Conservation (phyloP, 2,888 invertebrate genomes). For the Stomorhina lunata region DNA sequence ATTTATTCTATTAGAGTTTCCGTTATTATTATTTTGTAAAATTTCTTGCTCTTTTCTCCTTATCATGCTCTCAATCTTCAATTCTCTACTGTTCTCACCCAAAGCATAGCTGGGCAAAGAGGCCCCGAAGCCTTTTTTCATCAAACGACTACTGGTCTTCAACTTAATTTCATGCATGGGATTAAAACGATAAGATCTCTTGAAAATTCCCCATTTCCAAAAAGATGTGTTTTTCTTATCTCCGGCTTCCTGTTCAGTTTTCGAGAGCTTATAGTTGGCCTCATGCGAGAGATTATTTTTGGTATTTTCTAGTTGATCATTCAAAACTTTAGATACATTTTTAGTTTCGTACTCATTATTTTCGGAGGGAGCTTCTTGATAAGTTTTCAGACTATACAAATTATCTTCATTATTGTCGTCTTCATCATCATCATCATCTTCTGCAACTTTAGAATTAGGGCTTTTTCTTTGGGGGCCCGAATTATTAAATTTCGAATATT, state of each 20-base stretch:
- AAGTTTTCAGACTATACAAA: no score
- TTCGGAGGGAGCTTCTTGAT: no score
- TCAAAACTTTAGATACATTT: no score
- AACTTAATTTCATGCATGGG: conserved; percentile 76
- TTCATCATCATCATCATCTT: no score
- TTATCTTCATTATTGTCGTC: no score
- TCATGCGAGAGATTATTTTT: conserved; percentile 78
- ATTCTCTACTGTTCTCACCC: conserved; percentile 64
- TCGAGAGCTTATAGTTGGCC: conserved; percentile 79
- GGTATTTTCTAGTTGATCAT: conserved; percentile 69
- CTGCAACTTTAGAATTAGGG: no score
- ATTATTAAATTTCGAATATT: no score
- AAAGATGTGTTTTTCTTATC: conserved; percentile 64
- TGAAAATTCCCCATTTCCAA: conserved; percentile 43
- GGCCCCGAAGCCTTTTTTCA: conserved; percentile 75
- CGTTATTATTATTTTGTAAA: neutral
- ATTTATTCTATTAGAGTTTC: neutral
- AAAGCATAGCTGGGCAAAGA: conserved; percentile 75
- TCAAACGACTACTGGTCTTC: conserved; percentile 76
- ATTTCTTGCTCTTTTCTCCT: conserved; percentile 61
- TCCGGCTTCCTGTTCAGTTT: conserved; percentile 77
- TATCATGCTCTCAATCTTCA: conserved; percentile 68
- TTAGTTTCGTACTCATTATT: no score
- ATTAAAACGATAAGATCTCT: conserved; percentile 70
- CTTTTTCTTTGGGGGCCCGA: no score